Evolutionary conservation across 2,888 invertebrate species (phyloP).

Genomic region (Hermaeophaga mercurialis): DNA sequence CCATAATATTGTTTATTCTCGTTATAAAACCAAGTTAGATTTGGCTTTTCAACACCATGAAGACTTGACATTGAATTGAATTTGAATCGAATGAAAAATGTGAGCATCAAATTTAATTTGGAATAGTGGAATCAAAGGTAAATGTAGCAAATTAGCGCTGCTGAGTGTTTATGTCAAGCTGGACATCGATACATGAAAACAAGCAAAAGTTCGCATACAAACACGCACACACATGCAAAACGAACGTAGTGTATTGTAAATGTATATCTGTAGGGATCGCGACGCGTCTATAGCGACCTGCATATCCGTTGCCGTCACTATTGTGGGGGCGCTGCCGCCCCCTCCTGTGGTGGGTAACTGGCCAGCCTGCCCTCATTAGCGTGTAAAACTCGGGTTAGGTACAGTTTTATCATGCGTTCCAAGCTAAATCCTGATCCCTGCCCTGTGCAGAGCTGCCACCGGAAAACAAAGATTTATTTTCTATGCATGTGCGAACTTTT

Average conservation of each 20-base stretch:
- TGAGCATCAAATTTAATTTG: too few species aligned
- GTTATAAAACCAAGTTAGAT: too few species aligned
- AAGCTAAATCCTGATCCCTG: conserved; percentile 36
- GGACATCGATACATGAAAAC: neutral
- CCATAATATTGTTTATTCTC: too few species aligned
- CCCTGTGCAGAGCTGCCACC: conserved; percentile 6
- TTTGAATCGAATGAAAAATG: too few species aligned
- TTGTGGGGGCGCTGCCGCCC: conserved; percentile 34
- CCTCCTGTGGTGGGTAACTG: conserved; percentile 59
- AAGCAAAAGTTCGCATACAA: conserved; percentile 1
- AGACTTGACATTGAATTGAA: too few species aligned
- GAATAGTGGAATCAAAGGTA: too few species aligned
- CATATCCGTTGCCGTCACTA: conserved; percentile 29
- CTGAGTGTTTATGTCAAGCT: neutral
- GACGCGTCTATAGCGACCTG: conserved; percentile 3
- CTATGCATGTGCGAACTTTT: conserved; percentile 40
- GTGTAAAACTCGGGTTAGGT: conserved; percentile 58
- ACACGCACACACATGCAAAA: neutral
- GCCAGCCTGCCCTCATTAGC: conserved; percentile 59
- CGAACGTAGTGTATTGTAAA: neutral
- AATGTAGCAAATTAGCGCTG: too few species aligned
- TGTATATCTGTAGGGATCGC: conserved; percentile 2
- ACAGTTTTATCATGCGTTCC: conserved; percentile 57
- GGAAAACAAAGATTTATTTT: conserved; percentile 45
- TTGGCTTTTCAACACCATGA: too few species aligned